Percentiles rank a stretch among this genome's conserved stretches.
phyloP scores from a whole-genome alignment of 2,797 vertebrate species.

The Cyprinodon diabolis region DNA sequence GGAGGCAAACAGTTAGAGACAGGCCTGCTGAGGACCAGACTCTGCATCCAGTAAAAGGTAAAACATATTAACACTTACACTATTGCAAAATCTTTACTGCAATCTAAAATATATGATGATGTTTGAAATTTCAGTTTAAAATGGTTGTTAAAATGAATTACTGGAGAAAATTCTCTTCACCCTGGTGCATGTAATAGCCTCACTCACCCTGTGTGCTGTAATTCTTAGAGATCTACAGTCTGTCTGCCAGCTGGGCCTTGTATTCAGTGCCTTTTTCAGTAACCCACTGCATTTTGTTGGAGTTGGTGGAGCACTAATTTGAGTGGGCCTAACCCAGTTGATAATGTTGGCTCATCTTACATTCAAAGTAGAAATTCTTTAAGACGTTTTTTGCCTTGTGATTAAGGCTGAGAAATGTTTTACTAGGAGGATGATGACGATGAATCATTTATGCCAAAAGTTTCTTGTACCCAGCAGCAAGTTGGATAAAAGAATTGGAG shows the following conservation, averaged over 20 bases:
- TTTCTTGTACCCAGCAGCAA: neutral
- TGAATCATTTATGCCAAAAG: constrained; percentile 14
- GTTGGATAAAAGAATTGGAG: constrained; percentile 9
- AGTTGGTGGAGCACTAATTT: constrained; percentile 12
- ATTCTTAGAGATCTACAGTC: constrained; percentile 39
- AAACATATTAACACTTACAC: neutral
- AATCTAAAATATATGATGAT: neutral
- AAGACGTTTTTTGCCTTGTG: neutral
- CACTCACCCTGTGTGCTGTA: constrained; percentile 26
- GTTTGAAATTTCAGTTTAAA: constrained; percentile 3
- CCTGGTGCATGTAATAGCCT: constrained; percentile 20
- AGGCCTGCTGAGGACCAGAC: constrained; percentile 75
- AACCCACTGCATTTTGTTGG: constrained; percentile 13
- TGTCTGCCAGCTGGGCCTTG: constrained; percentile 14
- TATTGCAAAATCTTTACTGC: neutral
- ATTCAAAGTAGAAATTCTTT: constrained; percentile 3
- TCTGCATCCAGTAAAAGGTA: constrained; percentile 82
- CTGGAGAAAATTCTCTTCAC: constrained; percentile 7
- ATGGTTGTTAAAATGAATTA: constrained; percentile 23
- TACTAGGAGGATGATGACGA: neutral
- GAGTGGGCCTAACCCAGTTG: constrained; percentile 10
- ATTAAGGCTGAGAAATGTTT: constrained; percentile 8
- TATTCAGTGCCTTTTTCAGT: constrained; percentile 19
- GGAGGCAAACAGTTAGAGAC: constrained; percentile 78
- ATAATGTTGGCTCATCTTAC: constrained; percentile 11